Evolutionary conservation across 2,113 vertebrate genomes (phyloP).

Genomic region (Sialia sialis): DNA sequence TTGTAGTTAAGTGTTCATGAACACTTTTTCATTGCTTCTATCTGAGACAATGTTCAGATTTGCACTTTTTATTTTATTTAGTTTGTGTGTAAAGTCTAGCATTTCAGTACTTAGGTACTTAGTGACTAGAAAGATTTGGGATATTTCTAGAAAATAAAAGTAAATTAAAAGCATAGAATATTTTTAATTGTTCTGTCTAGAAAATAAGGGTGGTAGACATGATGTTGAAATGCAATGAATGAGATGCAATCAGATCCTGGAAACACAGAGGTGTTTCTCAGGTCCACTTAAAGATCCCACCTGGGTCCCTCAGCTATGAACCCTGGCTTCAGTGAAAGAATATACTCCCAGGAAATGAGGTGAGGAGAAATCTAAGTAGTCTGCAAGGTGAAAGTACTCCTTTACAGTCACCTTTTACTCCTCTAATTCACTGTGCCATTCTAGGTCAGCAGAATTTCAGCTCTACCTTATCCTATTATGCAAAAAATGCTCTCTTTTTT

Average conservation of each 20-base stretch:
- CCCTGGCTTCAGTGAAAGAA: background rate
- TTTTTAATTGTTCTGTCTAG: background rate
- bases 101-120: background rate
- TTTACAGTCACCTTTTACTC: background rate
- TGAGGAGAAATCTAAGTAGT: slow-evolving; percentile 8
- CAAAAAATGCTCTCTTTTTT: background rate
- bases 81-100: background rate
- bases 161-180: background rate
- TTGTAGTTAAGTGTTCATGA: background rate
- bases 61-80: background rate
- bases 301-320: background rate
- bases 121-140: background rate
- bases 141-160: background rate
- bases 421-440: background rate
- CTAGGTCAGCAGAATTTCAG: background rate
- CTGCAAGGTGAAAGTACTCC: background rate
- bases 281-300: background rate
- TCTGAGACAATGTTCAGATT: background rate
- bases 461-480: background rate
- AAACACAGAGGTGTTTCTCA: background rate
- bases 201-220: background rate
- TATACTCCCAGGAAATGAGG: background rate
- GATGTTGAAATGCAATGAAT: background rate
- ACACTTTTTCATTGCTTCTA: background rate
- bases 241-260: background rate